Evolutionary conservation across 2,797 vertebrate genomes (phyloP), one percentile per base, ranked within the genome.

Genomic region (Coregonus ussuriensis): DNA sequence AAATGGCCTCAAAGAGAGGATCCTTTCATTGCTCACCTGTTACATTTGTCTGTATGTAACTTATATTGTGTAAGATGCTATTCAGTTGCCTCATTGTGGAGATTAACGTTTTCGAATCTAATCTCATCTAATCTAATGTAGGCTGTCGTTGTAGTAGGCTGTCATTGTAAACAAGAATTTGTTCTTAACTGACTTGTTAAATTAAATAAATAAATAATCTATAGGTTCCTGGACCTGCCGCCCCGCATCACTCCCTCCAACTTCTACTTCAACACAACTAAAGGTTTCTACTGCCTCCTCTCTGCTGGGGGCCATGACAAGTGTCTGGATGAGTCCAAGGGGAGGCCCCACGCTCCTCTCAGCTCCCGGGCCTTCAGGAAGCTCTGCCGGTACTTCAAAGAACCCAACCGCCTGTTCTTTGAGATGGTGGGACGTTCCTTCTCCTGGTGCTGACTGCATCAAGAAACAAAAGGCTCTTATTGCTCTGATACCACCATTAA

Each of bases 261-360:
- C 87, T 96, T 96, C 87, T 95, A 95, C 86, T 96, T 95, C 89
- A 96, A 96, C 85, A 84, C 87, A 83, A 96, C 95, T 65, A 95
- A 95, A 78, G 95, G 95, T 69, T 96, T 96, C 91, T 96, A 95
- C 90, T 96, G 95, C 87, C 91, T 96, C 77, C 87, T 92, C 66
- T 91, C 93, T 0, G 91, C 87, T 0, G 94, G 94, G 71, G 95
- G 94, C 75, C 93, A 91, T 0, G 94, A 95, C 80, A 94, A 94
- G 85, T 96, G 95, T 86, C 91, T 96, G 87, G 95, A 95, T 54
- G 92, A 94, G 74, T 96, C 95, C 1, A 96, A 96, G 84, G 95
- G 95, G 37, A 86, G 95, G 9, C 94, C 93, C 0, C 95, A 96
- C 0, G 95, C 95, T 0, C 90, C 94, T 0, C 86, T 96, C 0